Conservation (phyloP, 2,113 vertebrate species). For the Tragelaphus imberbis region DNA sequence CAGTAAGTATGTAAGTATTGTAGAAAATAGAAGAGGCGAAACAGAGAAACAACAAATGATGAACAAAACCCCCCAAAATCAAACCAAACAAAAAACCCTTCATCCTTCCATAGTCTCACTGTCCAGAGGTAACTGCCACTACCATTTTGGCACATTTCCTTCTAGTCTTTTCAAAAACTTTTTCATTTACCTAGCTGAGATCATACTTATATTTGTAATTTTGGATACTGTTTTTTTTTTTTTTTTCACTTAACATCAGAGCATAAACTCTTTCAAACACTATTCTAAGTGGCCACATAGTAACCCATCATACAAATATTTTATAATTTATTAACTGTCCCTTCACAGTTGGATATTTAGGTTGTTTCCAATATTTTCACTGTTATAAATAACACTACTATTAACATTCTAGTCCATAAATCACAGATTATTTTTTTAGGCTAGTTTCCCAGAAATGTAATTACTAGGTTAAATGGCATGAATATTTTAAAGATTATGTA, state of each 20-base stretch:
- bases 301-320: constrained; percentile 8
- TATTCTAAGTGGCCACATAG: not conserved
- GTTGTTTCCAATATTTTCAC: constrained; percentile 43
- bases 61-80: not conserved
- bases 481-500: constrained; percentile 45
- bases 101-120: not conserved
- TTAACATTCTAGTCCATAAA: constrained; percentile 41
- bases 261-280: not conserved
- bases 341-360: constrained; percentile 10
- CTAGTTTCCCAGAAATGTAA: constrained; percentile 59
- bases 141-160: not conserved
- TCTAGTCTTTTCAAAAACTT: not conserved
- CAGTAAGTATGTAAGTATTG: not conserved
- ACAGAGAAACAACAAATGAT: not conserved
- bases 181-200: constrained; percentile 35
- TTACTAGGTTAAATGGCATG: constrained; percentile 35
- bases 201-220: not conserved
- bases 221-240: not conserved
- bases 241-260: constrained; percentile 29
- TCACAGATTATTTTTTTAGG: constrained; percentile 51
- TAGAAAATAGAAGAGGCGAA: not conserved
- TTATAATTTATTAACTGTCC: constrained; percentile 40
- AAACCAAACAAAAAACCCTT: not conserved
- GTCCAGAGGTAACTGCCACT: not conserved
- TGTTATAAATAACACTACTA: constrained; percentile 41